phyloP scores from a whole-genome alignment of 2,888 invertebrate genomes.

The Ceraclea dissimilis region DNA sequence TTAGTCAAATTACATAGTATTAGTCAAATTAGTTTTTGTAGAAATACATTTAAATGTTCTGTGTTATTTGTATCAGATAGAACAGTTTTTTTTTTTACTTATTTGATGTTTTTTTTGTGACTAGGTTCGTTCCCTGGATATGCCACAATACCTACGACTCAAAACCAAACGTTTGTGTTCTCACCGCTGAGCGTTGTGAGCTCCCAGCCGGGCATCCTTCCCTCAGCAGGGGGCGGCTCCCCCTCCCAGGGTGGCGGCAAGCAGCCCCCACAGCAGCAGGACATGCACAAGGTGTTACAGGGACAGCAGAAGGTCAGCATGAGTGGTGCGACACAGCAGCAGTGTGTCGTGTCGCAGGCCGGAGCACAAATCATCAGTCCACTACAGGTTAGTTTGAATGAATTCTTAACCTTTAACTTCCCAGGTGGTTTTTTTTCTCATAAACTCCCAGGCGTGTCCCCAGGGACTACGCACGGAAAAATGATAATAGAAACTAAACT shows the following conservation, averaged over 20 bases:
- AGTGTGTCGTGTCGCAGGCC: conserved; percentile 62
- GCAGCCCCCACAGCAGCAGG: conserved; percentile 46
- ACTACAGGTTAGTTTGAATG: conserved; percentile 45
- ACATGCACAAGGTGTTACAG: conserved; percentile 59
- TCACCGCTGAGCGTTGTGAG: conserved; percentile 64
- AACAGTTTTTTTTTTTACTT: too few relatives aligned
- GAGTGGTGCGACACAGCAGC: conserved; percentile 41
- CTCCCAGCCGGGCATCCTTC: conserved; percentile 59
- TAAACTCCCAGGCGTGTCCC: too few relatives aligned
- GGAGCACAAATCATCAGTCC: conserved; percentile 68
- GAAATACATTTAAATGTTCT: too few relatives aligned
- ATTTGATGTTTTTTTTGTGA: conserved; percentile 12
- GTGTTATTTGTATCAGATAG: too few relatives aligned
- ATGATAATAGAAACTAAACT: too few relatives aligned
- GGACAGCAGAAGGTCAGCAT: conserved; percentile 39
- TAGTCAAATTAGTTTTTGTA: too few relatives aligned
- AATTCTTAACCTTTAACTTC: too few relatives aligned
- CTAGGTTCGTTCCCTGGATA: conserved; percentile 59
- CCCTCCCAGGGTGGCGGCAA: conserved; percentile 39
- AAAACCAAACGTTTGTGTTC: conserved; percentile 72
- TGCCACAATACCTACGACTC: conserved; percentile 67
- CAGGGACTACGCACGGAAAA: too few relatives aligned
- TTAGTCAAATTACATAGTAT: too few relatives aligned
- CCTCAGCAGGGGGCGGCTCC: conserved; percentile 44
- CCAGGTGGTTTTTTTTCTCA: too few relatives aligned